Evolutionary conservation across 2,797 vertebrate species (phyloP), one percentile per base, ranked within the genome.

Genomic region (Oophaga sylvatica): DNA sequence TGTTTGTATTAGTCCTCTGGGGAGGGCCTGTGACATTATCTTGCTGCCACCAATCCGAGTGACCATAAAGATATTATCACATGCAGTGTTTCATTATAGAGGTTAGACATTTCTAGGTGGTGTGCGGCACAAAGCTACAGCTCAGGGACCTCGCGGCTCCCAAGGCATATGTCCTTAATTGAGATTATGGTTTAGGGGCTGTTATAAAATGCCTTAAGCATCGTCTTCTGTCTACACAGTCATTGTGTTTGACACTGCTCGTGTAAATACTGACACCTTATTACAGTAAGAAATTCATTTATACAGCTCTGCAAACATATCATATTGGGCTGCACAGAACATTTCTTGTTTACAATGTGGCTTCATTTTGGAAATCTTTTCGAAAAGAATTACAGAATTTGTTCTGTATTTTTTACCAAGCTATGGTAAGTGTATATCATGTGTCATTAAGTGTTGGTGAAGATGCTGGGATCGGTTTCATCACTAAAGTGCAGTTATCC

Each of bases 101-200:
- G 90, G 88, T 91, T 91, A 87, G 85, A 86, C 77, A 87, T 84
- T 90, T 83, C 76, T 89, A 90, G 90, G 91, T 92, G 86, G 88
- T 89, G 85, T 76, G 87, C 87, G 87, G 90, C 90, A 77, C 87
- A 45, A 17, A 73, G 75, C 73, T 89, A 68, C 26, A 80, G 87
- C 86, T 91, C 0, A 0, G 73, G 81, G 90, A 90, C 89, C 87
- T 91, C 57, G 0, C 77, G 88, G 88, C 85, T 93, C 90, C 87
- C 84, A 90, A 0, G 0, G 88, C 89, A 87, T 89, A 63, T 91
- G 83, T 80, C 89, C 83, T 91, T 90, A 87, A 76, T 87, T 89
- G 90, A 90, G 90, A 90, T 85, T 87, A 85, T 65, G 62, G 48
- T 91, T 91, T 91, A 90, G 87, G 92, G 90, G 60, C 78, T 88